Conservation (phyloP, 2,113 vertebrate species). For the Oryzias melastigma region DNA sequence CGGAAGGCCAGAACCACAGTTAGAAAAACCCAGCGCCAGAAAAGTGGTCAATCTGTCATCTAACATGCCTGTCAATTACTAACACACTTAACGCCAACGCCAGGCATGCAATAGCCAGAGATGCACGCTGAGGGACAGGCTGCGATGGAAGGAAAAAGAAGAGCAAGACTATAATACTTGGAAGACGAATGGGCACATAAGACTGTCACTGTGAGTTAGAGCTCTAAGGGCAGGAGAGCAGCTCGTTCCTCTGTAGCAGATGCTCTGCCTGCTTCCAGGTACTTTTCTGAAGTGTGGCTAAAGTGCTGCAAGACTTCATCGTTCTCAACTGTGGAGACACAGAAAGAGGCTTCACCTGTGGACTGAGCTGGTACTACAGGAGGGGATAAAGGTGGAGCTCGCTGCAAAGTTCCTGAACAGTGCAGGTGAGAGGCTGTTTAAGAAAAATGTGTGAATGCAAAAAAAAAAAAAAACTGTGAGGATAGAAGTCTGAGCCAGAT, state of each 20-base stretch:
- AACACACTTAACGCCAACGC: conserved; percentile 63
- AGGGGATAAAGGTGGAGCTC: conserved; percentile 19
- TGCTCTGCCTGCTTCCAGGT: conserved; percentile 31
- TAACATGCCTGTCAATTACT: conserved; percentile 64
- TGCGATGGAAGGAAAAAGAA: conserved; percentile 33
- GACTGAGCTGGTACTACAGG: conserved; percentile 47
- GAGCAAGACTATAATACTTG: conserved; percentile 49
- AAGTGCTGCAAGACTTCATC: conserved; percentile 33
- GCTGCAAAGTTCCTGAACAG: conserved; percentile 2
- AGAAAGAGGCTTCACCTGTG: conserved; percentile 68
- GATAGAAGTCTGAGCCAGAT: no score
- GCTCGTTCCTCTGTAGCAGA: conserved; percentile 48
- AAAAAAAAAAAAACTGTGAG: no score
- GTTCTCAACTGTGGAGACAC: conserved; percentile 59
- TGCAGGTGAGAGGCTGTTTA: conserved; percentile 33
- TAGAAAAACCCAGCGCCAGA: conserved; percentile 51
- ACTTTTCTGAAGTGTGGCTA: neutral
- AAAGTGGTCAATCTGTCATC: conserved; percentile 72
- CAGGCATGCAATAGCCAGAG: conserved; percentile 43
- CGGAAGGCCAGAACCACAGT: conserved; percentile 56
- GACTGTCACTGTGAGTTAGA: conserved; percentile 71
- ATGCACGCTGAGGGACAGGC: conserved; percentile 31
- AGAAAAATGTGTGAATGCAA: no score
- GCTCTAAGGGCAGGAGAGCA: conserved; percentile 50
- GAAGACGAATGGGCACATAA: conserved; percentile 72